phyloP scores from a whole-genome alignment of 2,113 vertebrate genomes.

The Zeus faber region DNA sequence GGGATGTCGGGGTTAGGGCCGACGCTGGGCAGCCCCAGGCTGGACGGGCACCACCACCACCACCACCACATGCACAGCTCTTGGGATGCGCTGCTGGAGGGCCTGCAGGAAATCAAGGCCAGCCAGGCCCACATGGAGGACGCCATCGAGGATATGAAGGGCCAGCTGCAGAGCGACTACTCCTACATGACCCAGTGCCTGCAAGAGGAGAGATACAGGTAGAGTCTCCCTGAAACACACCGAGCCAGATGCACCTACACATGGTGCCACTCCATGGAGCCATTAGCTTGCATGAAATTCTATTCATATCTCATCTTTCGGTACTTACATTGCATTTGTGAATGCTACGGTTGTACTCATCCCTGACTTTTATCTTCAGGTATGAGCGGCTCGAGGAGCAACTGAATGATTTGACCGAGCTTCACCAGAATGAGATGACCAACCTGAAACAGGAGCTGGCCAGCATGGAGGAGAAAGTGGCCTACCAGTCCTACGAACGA shows the following conservation, averaged over 20 bases:
- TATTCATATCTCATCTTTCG: too few relatives aligned
- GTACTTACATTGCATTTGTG: too few relatives aligned
- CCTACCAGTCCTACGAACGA: constrained; percentile 97
- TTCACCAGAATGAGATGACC: constrained; percentile 98
- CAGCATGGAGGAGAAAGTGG: constrained; percentile 99
- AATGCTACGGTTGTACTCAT: too few relatives aligned
- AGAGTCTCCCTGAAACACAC: not conserved
- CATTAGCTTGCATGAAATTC: not conserved
- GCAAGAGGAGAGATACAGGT: constrained; percentile 89
- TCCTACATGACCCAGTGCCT: constrained; percentile 97
- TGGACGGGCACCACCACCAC: constrained; percentile 83
- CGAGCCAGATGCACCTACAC: not conserved
- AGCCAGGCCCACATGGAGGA: constrained; percentile 93
- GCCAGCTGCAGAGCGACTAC: constrained; percentile 93
- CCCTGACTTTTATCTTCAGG: too few relatives aligned
- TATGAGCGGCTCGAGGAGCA: constrained; percentile 97
- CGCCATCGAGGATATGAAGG: constrained; percentile 94
- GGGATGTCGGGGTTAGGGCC: constrained; percentile 64
- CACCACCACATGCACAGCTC: constrained; percentile 79
- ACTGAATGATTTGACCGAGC: constrained; percentile 93
- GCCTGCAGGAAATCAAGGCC: constrained; percentile 92
- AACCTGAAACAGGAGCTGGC: constrained; percentile 98
- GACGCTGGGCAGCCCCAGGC: constrained; percentile 85
- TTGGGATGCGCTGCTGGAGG: constrained; percentile 89
- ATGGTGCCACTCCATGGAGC: not conserved